phyloP scores from a whole-genome alignment of 2,113 vertebrate species.

The Microtus pennsylvanicus region DNA sequence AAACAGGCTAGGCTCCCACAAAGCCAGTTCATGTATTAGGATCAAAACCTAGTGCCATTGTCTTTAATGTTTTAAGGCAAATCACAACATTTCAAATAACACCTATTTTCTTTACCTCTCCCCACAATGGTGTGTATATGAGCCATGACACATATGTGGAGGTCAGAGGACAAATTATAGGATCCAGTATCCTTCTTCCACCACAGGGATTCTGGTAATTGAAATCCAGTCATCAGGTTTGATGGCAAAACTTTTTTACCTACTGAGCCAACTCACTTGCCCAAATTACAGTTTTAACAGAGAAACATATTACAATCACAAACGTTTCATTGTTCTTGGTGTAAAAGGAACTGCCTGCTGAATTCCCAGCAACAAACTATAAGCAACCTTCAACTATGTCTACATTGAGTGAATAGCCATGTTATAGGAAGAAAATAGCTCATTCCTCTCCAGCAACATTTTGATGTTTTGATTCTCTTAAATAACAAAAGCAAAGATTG shows the following conservation, averaged over 20 bases:
- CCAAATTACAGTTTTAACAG: not conserved
- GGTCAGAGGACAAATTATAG: not conserved
- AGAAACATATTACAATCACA: not conserved
- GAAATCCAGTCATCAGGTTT: not conserved
- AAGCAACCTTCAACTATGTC: not conserved
- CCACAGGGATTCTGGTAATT: not conserved
- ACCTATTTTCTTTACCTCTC: not conserved
- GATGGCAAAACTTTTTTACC: not conserved
- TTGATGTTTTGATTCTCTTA: not conserved
- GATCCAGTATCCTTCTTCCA: too few relatives aligned
- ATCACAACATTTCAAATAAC: not conserved
- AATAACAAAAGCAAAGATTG: not conserved
- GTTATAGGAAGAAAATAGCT: not conserved
- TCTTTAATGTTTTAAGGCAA: not conserved
- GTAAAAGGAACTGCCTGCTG: accelerated
- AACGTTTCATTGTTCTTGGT: too few relatives aligned
- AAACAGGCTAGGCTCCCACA: too few relatives aligned
- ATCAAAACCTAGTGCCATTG: too few relatives aligned
- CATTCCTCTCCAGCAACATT: not conserved
- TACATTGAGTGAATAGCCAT: not conserved
- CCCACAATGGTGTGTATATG: not conserved
- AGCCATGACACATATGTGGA: not conserved
- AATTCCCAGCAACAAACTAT: not conserved
- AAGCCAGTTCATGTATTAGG: too few relatives aligned
- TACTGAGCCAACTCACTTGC: not conserved